These are phyloP conservation scores for Melanotaenia pygmaea DNA, from an alignment of 2,797 vertebrate genomes.

Conservation along the genomic window DNA sequence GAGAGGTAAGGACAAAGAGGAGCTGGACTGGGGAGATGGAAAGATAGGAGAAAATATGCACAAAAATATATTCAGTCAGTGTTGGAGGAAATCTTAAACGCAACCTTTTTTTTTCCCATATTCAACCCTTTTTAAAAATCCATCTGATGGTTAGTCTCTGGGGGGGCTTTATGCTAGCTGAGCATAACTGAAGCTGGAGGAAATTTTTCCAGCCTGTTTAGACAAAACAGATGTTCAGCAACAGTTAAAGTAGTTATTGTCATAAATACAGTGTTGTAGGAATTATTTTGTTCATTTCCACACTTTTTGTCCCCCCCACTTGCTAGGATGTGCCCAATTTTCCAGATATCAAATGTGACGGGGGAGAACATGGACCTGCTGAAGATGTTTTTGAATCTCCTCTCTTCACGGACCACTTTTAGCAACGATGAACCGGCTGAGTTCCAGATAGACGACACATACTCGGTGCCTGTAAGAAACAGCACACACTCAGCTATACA, in stretches of 20 bases:
- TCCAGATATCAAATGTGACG: constrained; percentile 97
- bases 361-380: constrained; percentile 96
- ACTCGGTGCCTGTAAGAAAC: constrained; percentile 91
- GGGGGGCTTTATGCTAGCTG: too few species aligned
- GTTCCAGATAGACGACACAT: constrained; percentile 98
- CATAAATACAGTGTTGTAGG: not conserved
- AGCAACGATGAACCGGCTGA: constrained; percentile 95
- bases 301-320: not conserved
- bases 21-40: too few species aligned
- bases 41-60: not conserved
- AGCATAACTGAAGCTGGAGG: too few species aligned
- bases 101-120: too few species aligned
- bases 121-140: too few species aligned
- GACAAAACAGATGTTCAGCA: not conserved
- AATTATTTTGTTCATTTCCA: not conserved
- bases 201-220: not conserved
- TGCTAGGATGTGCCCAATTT: constrained; percentile 94
- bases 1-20: constrained; percentile 87
- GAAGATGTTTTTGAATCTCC: constrained; percentile 98
- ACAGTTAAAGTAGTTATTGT: not conserved
- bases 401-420: constrained; percentile 93
- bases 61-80: not conserved
- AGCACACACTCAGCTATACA: not conserved
- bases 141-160: too few species aligned
- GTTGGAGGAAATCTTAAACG: too few species aligned